Evolutionary conservation across 1,140 invertebrate genomes (phyloP), one percentile per base, ranked within the genome.

Genomic region (Atta texana): DNA sequence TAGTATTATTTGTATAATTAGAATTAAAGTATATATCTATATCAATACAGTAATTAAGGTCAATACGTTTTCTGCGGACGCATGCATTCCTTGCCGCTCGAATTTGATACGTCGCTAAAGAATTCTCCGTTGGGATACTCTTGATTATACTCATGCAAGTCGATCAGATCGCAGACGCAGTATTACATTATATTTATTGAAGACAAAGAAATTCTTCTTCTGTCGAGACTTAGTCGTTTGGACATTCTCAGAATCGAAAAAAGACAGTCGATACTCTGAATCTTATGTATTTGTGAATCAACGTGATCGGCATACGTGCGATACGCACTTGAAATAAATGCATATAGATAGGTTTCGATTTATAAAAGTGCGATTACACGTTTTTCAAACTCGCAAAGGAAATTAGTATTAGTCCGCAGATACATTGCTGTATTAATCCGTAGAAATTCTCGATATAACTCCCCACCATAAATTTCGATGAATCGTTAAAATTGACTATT

Each of bases 281-380:
- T 80, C 24, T 84, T 14, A 28, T 18, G 31, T 12, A 55, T 3
- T 14, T 28, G 49, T 59, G 18, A 44, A 68, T 68, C 74, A 59
- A 76, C 31, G 53, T 59, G 64, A 86, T 28, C 31, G 16, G 59
- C n/a, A 64, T 85, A 12, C 66, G 16, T 16, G 21, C 10, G 18
- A 28, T 34, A 61, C 51, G 44, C 57, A 7, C 5, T 4, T 51
- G n/a, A 34, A 77, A 78, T 85, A 53, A 57, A 85, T 63, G 6
- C 12, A 24, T n/a, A 3, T 44, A 55, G 5, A 10, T 18, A 63
- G 21, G 51, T 74, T 85, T 68, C 84, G 61, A n/a, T 84, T 28
- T 51, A 31, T 44, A 77, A 57, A 78, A 28, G 6, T 68, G 16
- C 24, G 51, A 14, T 69, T 24, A 61, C n/a, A 18, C 8, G 34